Evolutionary conservation across 2,888 invertebrate genomes (phyloP), one percentile per base, ranked within the genome.

Genomic region (Iselma pallidipennis): DNA sequence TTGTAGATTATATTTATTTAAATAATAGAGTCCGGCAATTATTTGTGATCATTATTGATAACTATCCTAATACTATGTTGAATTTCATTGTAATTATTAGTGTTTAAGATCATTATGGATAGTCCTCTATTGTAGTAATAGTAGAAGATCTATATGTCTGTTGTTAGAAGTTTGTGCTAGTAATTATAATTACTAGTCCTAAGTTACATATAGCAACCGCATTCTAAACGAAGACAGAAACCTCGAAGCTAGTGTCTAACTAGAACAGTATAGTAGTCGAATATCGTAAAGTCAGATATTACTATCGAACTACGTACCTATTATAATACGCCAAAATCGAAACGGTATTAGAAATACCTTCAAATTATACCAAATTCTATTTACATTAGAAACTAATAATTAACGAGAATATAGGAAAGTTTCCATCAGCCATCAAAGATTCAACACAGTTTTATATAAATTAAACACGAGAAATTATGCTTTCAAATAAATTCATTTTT

Each of bases 161-260:
- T 62, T 63, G 65, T 65, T 66, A 66, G 65, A 19, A 67, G 66
- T 69, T 74, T 71, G 68, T 67, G 65, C 70, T 70, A 68, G 74
- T 73, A 74, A 76, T 76, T 74, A 74, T 74, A 76, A 75, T 75
- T 71, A 74, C 75, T 70, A 66, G 72, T 67, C 69, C 72, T 71
- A 74, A 76, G 71, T 76, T 71, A 65, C 68, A 67, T 63, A 59
- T 61, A 64, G 70, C 63, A 57, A 61, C 65, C 55, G 45, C 57
- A 65, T 65, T 61, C 61, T 56, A 26, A 54, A 61, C 61, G 58
- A 56, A 56, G 54, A 55, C 52, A 19, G 29, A 16, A 16, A 28
- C 19, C 33, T 19, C 16, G 16, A 29, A 19, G 19, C 21, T 14
- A 53, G 6, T 25, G 14, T 53, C 66, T 71, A 64, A 61, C 66